Evolutionary conservation across 2,113 vertebrate genomes (phyloP), one percentile per base, ranked within the genome.

Genomic region (Centrocercus urophasianus): DNA sequence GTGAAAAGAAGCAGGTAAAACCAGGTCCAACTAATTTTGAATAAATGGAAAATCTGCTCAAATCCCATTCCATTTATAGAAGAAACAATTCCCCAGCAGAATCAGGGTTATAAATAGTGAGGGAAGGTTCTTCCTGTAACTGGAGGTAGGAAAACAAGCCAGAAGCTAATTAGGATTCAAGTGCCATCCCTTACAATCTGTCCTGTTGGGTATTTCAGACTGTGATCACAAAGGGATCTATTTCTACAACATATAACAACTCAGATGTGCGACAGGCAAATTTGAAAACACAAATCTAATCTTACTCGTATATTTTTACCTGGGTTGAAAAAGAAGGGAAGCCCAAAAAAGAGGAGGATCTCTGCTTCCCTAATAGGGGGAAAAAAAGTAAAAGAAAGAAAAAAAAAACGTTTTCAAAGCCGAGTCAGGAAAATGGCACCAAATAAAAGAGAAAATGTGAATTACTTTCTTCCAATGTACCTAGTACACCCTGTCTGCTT

Each of bases 11-110:
- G 8, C 52, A 10, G 30, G 32, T 3, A 74, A 81, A 89, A 40
- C 9, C 5, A 1, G 25, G 9, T 74, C 3, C 21, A 66, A 14
- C 0, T 48, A 4, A 40, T 48, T 57, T 24, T 9, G 18, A 30
- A 48, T 27, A 8, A 15, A 25, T 8, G 16, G 5, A 20, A 25
- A 32, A 20, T 3, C 15, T 42, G 11, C 13, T 54, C 4, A 76
- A 72, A 59, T 77, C 18, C 4, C 1, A 12, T 38, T 56, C 2
- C 7, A 9, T 78, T 85, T 75, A 60, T 6, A 80, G 60, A 73
- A 61, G 8, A 48, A 54, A 70, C 67, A 65, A 73, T 61, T 77
- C 30, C 40, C 73, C 17, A 64, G 30, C 7, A 80, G n/a, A 90
- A 70, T 52, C 27, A 43, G 10, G 5, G 6, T 9, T 86, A 24